Evolutionary conservation across 2,797 vertebrate genomes (phyloP).

Genomic region (Sebastes jordani): DNA sequence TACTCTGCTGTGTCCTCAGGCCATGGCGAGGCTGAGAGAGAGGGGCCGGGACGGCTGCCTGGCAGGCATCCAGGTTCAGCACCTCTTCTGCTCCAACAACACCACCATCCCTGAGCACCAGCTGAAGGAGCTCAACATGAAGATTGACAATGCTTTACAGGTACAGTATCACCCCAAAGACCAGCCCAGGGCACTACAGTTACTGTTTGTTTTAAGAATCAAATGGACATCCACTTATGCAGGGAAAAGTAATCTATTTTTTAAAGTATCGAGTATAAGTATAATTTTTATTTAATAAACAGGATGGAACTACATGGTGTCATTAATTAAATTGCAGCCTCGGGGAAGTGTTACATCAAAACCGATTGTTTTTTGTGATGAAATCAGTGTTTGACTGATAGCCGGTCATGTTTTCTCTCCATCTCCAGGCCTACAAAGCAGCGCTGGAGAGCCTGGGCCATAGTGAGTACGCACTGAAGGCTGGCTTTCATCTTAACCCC

Average conservation of each 20-base stretch:
- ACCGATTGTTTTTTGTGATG: background rate
- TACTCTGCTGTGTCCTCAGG: slow-evolving; percentile 78
- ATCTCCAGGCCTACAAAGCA: slow-evolving; percentile 90
- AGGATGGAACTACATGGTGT: too few species aligned
- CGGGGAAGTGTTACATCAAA: background rate
- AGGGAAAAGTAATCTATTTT: background rate
- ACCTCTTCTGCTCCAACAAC: slow-evolving; percentile 97
- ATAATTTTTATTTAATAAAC: too few species aligned
- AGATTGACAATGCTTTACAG: slow-evolving; percentile 96
- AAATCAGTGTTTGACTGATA: background rate
- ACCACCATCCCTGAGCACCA: slow-evolving; percentile 96
- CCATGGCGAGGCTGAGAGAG: slow-evolving; percentile 91
- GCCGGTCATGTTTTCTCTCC: background rate
- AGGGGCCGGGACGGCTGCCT: slow-evolving; percentile 92
- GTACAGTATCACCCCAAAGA: slow-evolving; percentile 66
- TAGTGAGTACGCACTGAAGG: slow-evolving; percentile 97
- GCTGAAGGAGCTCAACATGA: slow-evolving; percentile 95
- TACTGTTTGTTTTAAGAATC: background rate
- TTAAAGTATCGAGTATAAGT: too few species aligned
- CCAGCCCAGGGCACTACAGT: background rate
- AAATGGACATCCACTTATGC: background rate
- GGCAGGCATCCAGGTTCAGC: slow-evolving; percentile 97
- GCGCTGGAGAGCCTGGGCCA: slow-evolving; percentile 97
- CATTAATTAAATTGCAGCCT: too few species aligned
- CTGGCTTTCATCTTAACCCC: slow-evolving; percentile 96